Evolutionary conservation across 1,140 invertebrate genomes (phyloP).

Genomic region (Atta cephalotes): DNA sequence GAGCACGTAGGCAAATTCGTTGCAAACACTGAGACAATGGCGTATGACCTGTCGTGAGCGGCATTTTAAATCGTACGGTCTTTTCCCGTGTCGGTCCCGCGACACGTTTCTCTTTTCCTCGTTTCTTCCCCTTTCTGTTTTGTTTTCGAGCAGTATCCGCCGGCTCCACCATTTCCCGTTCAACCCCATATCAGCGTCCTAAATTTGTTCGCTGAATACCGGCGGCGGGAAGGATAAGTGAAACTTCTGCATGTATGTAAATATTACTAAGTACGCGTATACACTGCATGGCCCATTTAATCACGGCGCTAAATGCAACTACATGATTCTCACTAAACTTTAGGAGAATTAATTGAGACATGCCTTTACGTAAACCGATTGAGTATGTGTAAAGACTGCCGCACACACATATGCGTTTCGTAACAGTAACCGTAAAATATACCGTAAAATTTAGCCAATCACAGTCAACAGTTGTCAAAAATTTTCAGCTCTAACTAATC

Average conservation of each 20-base stretch:
- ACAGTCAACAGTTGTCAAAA: too few relatives aligned
- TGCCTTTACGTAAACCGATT: background rate
- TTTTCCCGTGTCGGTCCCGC: slow-evolving; percentile 61
- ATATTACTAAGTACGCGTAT: slow-evolving; percentile 42
- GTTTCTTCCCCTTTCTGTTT: slow-evolving; percentile 1
- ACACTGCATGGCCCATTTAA: slow-evolving; percentile 21
- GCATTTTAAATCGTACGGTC: slow-evolving; percentile 80
- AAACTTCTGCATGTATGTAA: slow-evolving; percentile 39
- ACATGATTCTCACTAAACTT: slow-evolving; percentile 23
- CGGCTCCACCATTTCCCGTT: slow-evolving; percentile 28
- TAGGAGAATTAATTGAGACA: background rate
- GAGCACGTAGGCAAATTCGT: slow-evolving; percentile 83
- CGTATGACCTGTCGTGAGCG: slow-evolving; percentile 78
- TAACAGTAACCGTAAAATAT: too few relatives aligned
- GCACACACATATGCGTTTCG: too few relatives aligned
- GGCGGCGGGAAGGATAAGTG: slow-evolving; percentile 33
- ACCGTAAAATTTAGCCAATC: too few relatives aligned
- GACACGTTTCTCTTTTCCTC: slow-evolving; percentile 68
- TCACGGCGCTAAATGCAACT: slow-evolving; percentile 29
- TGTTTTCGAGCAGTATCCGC: background rate
- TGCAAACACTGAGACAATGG: slow-evolving; percentile 84
- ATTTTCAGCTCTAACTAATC: too few relatives aligned
- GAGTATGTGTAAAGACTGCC: background rate
- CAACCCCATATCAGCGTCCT: slow-evolving; percentile 34
- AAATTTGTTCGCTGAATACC: slow-evolving; percentile 55